A percentile compares a stretch with the other conserved stretches of the same genome.
Conservation (phyloP, 2,113 vertebrate species). For the Rhea americana region DNA sequence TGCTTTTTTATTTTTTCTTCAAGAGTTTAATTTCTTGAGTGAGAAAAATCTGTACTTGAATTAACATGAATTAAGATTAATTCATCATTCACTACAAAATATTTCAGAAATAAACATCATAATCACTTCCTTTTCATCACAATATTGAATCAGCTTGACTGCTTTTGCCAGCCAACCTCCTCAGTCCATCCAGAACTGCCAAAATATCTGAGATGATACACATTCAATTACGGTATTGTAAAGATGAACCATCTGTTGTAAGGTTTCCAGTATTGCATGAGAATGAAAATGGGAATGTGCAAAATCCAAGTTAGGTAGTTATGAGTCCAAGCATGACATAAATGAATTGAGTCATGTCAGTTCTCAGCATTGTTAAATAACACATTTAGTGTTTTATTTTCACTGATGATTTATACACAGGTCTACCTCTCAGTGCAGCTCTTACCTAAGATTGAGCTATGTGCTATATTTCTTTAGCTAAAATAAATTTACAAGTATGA, state of each 20-base stretch:
- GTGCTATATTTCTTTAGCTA: neutral
- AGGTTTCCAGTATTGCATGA: neutral
- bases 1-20: neutral
- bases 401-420: neutral
- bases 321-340: neutral
- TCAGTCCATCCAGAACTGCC: slow-evolving; percentile 10
- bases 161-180: slow-evolving; percentile 19
- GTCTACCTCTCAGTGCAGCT: neutral
- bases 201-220: slow-evolving; percentile 39
- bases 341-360: neutral
- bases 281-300: neutral
- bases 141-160: slow-evolving; percentile 37
- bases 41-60: neutral
- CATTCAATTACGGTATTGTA: slow-evolving; percentile 20
- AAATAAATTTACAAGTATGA: neutral
- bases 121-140: slow-evolving; percentile 39
- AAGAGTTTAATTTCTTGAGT: neutral
- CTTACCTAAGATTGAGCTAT: neutral
- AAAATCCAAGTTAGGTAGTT: neutral
- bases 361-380: neutral
- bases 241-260: slow-evolving; percentile 52
- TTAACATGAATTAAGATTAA: slow-evolving; percentile 1
- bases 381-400: neutral
- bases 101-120: slow-evolving; percentile 25
- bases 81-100: neutral